Evolutionary conservation across 1,140 invertebrate species (phyloP), one percentile per base, ranked within the genome.

Genomic region (Drosophila subpulchrella): DNA sequence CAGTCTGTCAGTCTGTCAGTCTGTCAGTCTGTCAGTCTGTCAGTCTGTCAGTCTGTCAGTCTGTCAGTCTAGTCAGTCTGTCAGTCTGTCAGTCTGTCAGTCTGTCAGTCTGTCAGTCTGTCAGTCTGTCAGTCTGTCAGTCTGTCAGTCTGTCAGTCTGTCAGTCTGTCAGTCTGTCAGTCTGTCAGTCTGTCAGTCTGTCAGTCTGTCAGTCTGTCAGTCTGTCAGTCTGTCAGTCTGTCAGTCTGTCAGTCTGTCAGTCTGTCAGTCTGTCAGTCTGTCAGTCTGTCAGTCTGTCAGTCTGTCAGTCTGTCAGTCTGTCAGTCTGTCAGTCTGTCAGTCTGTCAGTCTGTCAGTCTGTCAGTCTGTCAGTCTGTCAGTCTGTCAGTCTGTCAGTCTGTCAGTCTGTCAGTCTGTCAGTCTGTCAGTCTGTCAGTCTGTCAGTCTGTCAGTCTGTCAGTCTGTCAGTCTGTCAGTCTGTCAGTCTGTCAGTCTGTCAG

Each of bases 331-430:
- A 4, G 38, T 39, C 38, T 39, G 38, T 39, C 38, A n/a, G 38
- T 39, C 38, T n/a, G 38, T 39, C 38, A n/a, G 38, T 39, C 38
- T 39, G 38, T 39, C 38, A n/a, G 38, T 39, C 38, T n/a, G 38
- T 39, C 38, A n/a, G 38, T 39, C 38, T 39, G 38, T 39, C 38
- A n/a, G 38, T 39, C 38, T 39, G 38, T 39, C 38, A n/a, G 38
- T n/a, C n/a, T n/a, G n/a, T n/a, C n/a, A n/a, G n/a, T n/a, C n/a
- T n/a, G n/a, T n/a, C n/a, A n/a, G n/a, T n/a, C n/a, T n/a, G n/a
- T n/a, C n/a, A n/a, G n/a, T n/a, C n/a, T n/a, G 2, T n/a, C 11
- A n/a, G 13, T 39, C 12, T 39, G 38, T 39, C 38, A n/a, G 11
- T 39, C 32, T 32, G 32, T 32, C 32, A 32, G 32, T 32, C 32